Evolutionary conservation across 2,888 invertebrate species (phyloP), one percentile per base, ranked within the genome.

Genomic region (Euplexia lucipara): DNA sequence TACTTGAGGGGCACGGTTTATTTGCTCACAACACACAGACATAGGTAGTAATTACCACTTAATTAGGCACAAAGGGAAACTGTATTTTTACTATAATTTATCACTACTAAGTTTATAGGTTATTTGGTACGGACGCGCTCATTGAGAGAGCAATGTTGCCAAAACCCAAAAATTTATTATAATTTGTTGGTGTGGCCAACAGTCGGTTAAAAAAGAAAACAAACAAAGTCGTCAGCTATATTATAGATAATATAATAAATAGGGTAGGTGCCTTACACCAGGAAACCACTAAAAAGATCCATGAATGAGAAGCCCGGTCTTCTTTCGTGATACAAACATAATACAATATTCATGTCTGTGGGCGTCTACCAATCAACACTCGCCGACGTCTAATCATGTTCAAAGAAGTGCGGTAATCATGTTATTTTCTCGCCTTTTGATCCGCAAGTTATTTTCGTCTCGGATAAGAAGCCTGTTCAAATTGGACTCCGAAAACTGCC

Each of bases 401-500:
- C 54, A 62, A 54, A 59, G 54, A 44, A 41, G 39, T 57, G 45
- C 34, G 44, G 16, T 75, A 63, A 75, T 66, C 59, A 60, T 66
- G 42, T 75, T 56, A 53, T 64, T 35, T 54, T 53, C 51, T 56
- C 42, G 59, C 57, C 53, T 59, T 69, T 65, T 42, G 44, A 53
- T 65, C 39, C 51, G 39, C 35, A 16, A 58, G 41, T 35, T 67
- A 54, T 57, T 75, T 69, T 56, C 51, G 53, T 75, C 39, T 45
- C 3, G 20, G 52, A 37, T 49, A 39, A 35, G 47, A 49, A 62
- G 41, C 16, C 14, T 37, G 35, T 48, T 57, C 35, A 44, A 69
- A 60, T 62, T 41, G 18, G 9, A 16, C 9, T 45, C 16, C n/a
- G 44, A 51, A 59, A 41, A 53, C 7, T 10, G 32, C 18, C 14